phyloP scores from a whole-genome alignment of 2,888 invertebrate species.

The Xylocampa areola region DNA sequence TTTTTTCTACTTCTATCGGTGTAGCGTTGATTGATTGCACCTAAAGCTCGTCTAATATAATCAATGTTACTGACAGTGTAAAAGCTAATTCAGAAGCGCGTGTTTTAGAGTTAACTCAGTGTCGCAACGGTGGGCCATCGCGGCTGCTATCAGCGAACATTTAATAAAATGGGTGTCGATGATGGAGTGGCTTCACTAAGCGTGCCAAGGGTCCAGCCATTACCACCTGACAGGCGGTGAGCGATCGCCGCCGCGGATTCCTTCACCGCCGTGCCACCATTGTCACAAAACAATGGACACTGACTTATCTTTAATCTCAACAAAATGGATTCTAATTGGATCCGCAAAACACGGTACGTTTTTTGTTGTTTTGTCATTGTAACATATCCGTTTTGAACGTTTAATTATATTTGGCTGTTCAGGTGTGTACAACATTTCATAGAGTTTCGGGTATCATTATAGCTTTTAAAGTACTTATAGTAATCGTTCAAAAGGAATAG shows the following conservation, averaged over 20 bases:
- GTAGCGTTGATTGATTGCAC: constrained; percentile 43
- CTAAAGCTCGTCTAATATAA: constrained; percentile 46
- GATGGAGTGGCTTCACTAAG: constrained; percentile 79
- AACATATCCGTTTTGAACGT: constrained; percentile 60
- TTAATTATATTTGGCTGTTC: constrained; percentile 29
- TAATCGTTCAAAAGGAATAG: too few species aligned
- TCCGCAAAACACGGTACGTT: constrained; percentile 75
- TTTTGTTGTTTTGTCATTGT: constrained; percentile 68
- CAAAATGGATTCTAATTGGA: constrained; percentile 87
- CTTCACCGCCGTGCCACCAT: constrained; percentile 76
- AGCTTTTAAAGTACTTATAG: too few species aligned
- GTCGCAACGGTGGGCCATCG: constrained; percentile 73
- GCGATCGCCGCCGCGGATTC: constrained; percentile 78
- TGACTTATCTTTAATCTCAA: constrained; percentile 85
- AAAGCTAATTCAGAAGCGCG: constrained; percentile 64
- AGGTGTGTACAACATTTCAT: too few species aligned
- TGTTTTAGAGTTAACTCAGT: constrained; percentile 77
- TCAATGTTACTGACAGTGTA: constrained; percentile 62
- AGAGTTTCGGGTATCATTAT: too few species aligned
- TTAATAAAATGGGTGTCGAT: constrained; percentile 81
- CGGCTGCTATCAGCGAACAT: constrained; percentile 74
- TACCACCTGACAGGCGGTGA: constrained; percentile 86
- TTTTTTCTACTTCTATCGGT: constrained; percentile 21
- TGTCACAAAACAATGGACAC: constrained; percentile 85
- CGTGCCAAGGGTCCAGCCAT: constrained; percentile 76